Conservation (phyloP, 2,797 vertebrate genomes). For the Crypturellus tataupa region DNA sequence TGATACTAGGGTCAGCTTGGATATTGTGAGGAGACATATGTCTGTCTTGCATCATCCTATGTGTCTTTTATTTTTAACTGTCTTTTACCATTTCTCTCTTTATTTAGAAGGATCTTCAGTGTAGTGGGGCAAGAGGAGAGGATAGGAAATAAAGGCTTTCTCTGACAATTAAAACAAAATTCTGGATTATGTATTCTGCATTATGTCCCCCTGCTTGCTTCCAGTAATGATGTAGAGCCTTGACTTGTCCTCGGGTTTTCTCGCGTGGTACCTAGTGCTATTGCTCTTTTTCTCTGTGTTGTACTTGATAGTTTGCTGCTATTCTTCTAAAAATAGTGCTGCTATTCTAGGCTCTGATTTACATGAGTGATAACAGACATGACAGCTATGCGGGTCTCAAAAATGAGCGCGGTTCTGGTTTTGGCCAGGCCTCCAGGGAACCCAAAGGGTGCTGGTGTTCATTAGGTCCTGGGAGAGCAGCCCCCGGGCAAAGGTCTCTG, state of each 20-base stretch:
- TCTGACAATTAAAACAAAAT: neutral
- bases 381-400: neutral
- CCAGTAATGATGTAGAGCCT: neutral
- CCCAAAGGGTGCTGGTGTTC: neutral
- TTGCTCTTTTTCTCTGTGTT: neutral
- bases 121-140: neutral
- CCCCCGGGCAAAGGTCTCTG: neutral
- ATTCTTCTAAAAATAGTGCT: neutral
- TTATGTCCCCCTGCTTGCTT: neutral
- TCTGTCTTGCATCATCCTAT: neutral
- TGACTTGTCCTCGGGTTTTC: neutral
- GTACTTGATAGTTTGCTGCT: neutral
- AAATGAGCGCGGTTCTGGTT: neutral
- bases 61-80: neutral
- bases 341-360: neutral
- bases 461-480: neutral
- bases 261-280: neutral
- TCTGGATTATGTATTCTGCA: neutral
- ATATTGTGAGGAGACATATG: accelerated
- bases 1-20: neutral
- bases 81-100: neutral
- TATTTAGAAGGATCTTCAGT: neutral
- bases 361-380: neutral
- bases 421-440: neutral
- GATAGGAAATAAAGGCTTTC: neutral